These are phyloP conservation scores for Naso thynnoides DNA, from an alignment of 2,797 vertebrate genomes.

Conservation along the genomic window DNA sequence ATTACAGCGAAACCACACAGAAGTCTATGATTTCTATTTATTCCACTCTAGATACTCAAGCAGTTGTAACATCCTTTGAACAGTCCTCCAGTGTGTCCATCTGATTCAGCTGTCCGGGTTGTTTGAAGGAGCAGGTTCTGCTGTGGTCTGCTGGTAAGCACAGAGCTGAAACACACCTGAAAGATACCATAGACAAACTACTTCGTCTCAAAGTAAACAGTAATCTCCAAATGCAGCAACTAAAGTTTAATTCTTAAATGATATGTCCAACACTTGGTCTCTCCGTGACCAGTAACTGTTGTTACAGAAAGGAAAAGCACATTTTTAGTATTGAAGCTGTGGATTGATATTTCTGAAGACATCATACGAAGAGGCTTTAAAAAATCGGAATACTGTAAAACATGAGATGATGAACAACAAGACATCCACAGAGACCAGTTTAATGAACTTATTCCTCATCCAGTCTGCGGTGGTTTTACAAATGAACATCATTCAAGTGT, in stretches of 20 bases:
- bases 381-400: not conserved
- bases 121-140: slow-evolving; percentile 73
- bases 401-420: not conserved
- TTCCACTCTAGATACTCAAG: slow-evolving; percentile 54
- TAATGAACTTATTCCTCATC: not conserved
- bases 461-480: not conserved
- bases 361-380: not conserved
- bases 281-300: not conserved
- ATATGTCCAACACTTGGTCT: not conserved
- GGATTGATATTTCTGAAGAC: not conserved
- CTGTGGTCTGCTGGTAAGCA: slow-evolving; percentile 77
- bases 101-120: slow-evolving; percentile 72
- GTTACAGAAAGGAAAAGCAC: not conserved
- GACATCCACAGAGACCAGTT: not conserved
- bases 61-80: slow-evolving; percentile 21
- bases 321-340: not conserved
- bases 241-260: not conserved
- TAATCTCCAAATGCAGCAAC: not conserved
- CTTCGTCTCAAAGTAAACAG: not conserved
- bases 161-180: slow-evolving; percentile 84
- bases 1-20: slow-evolving; percentile 28
- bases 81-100: not conserved
- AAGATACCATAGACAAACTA: not conserved
- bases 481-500: not conserved
- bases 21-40: slow-evolving; percentile 59